Percentiles rank a stretch among this genome's conserved stretches.
phyloP scores from a whole-genome alignment of 2,888 invertebrate species.

The Campaea margaritaria region DNA sequence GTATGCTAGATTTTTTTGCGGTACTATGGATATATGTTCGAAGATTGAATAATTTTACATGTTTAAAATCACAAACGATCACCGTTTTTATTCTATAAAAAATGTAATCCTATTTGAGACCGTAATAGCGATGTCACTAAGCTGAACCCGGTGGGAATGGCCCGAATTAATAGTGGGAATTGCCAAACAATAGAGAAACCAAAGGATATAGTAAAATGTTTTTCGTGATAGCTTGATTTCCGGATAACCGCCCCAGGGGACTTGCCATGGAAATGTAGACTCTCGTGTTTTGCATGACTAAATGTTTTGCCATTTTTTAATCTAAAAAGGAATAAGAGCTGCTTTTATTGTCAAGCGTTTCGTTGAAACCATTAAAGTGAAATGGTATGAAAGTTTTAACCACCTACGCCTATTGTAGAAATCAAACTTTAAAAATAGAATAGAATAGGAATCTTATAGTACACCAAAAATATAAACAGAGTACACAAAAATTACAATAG shows the following conservation, averaged over 20 bases:
- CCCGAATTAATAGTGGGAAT: constrained; percentile 44
- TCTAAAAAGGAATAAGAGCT: constrained; percentile 5
- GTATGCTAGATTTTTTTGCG: too few species aligned
- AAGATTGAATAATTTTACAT: too few species aligned
- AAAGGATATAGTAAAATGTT: constrained; percentile 54
- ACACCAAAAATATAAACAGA: too few species aligned
- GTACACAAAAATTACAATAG: too few species aligned
- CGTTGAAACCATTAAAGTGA: neutral
- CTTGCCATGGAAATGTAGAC: constrained; percentile 33
- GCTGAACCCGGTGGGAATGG: constrained; percentile 26
- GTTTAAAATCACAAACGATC: neutral
- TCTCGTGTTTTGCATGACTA: constrained; percentile 33
- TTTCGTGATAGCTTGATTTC: constrained; percentile 52
- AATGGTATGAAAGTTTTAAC: too few species aligned
- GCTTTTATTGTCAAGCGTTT: constrained; percentile 1
- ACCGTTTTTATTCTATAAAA: constrained; percentile 6
- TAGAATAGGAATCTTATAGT: too few species aligned
- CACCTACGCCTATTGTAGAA: too few species aligned
- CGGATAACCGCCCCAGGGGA: constrained; percentile 46
- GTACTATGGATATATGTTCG: too few species aligned
- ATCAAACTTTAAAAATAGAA: neutral
- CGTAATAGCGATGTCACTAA: constrained; percentile 10
- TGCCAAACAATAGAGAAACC: constrained; percentile 48
- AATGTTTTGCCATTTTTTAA: constrained; percentile 28
- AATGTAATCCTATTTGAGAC: constrained; percentile 3